phyloP scores from a whole-genome alignment of 2,888 invertebrate genomes.

The Aspidiotus rigidus region DNA sequence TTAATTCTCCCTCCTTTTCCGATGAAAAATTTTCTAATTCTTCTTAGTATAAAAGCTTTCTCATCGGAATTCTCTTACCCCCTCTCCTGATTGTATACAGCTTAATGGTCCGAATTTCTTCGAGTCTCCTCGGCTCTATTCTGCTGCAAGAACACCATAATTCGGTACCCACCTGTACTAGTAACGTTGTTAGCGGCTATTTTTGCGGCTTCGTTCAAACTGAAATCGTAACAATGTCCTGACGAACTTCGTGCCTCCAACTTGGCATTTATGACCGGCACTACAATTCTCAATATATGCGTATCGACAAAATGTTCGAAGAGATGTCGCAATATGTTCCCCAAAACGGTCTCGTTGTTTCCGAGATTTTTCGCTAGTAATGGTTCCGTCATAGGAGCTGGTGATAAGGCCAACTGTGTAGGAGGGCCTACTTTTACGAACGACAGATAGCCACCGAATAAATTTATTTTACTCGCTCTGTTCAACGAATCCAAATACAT shows the following conservation, averaged over 20 bases:
- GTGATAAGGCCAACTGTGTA: background rate
- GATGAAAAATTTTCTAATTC: too few relatives aligned
- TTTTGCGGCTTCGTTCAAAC: conserved; percentile 7
- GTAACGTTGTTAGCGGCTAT: background rate
- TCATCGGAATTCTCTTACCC: too few relatives aligned
- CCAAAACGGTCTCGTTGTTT: conserved; percentile 13
- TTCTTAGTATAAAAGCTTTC: too few relatives aligned
- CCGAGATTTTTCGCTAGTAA: conserved; percentile 19
- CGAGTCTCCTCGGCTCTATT: too few relatives aligned
- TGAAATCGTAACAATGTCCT: conserved; percentile 30
- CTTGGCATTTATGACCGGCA: conserved; percentile 29
- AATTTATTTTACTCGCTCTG: conserved; percentile 48
- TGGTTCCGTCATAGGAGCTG: conserved; percentile 26
- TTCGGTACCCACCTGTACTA: background rate
- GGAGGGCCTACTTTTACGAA: conserved; percentile 19
- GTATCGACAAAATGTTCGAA: conserved; percentile 29
- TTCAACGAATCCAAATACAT: conserved; percentile 50
- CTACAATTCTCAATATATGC: conserved; percentile 22
- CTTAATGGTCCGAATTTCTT: too few relatives aligned
- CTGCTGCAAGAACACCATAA: too few relatives aligned
- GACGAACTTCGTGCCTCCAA: conserved; percentile 17
- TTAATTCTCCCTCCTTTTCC: too few relatives aligned
- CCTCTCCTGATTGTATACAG: too few relatives aligned
- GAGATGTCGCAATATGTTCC: conserved; percentile 10
- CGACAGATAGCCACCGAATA: conserved; percentile 46